A percentile compares a stretch with the other conserved stretches of the same genome.
These are phyloP conservation scores for Anomalospiza imberbis DNA, from an alignment of 2,797 vertebrate genomes.

Conservation along the genomic window DNA sequence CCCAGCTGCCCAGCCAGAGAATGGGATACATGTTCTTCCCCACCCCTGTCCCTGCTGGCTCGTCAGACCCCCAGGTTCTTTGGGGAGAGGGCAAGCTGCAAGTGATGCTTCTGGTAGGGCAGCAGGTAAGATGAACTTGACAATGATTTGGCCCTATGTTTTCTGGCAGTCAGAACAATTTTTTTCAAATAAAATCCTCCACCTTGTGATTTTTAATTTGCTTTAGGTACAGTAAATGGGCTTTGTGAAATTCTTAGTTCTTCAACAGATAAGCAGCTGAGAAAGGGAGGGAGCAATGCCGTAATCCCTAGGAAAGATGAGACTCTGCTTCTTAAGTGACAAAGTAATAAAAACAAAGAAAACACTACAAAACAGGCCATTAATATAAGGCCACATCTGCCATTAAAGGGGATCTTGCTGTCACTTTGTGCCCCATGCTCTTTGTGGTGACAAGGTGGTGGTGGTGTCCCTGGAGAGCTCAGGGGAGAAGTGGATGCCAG, in stretches of 20 bases:
- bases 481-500: neutral
- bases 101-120: neutral
- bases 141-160: neutral
- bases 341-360: neutral
- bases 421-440: neutral
- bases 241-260: neutral
- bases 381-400: neutral
- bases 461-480: neutral
- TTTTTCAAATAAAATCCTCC: neutral
- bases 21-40: neutral
- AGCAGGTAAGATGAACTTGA: neutral
- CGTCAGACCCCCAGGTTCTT: neutral
- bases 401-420: neutral
- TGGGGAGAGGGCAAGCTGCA: neutral
- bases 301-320: neutral
- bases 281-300: neutral
- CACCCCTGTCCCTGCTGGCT: neutral
- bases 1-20: neutral
- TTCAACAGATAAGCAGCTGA: neutral
- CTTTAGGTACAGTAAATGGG: neutral
- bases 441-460: fast-evolving
- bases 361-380: neutral
- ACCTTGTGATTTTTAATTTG: neutral
- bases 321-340: neutral
- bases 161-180: neutral